phyloP scores from a whole-genome alignment of 1,140 invertebrate genomes.

The Macrobrachium rosenbergii region DNA sequence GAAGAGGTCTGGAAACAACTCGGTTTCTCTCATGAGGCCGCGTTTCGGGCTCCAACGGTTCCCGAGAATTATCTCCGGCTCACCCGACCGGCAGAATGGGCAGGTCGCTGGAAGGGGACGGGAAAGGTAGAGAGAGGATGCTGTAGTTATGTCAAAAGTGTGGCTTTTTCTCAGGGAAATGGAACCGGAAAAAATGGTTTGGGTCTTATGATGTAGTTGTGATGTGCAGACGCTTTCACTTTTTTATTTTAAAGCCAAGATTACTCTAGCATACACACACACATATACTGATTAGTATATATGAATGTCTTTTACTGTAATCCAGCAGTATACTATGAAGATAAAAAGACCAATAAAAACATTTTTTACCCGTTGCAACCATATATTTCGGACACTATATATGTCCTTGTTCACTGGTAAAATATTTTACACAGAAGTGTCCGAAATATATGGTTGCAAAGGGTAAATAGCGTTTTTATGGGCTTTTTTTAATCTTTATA shows the following conservation, averaged over 20 bases:
- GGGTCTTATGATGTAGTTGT: neutral
- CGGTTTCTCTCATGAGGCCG: neutral
- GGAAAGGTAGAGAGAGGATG: neutral
- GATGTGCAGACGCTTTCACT: neutral
- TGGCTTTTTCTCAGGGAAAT: neutral
- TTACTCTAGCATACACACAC: neutral
- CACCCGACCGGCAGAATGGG: slow-evolving; percentile 40
- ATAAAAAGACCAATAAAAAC: too few species aligned
- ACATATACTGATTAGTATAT: neutral
- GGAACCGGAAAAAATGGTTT: neutral
- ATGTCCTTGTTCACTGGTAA: too few species aligned
- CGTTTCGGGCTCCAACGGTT: slow-evolving; percentile 26
- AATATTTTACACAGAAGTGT: too few species aligned
- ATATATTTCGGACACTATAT: too few species aligned
- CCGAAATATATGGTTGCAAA: too few species aligned
- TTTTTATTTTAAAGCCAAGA: neutral
- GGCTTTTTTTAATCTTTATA: too few species aligned
- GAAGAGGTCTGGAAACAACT: slow-evolving; percentile 46
- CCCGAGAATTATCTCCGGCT: slow-evolving; percentile 10
- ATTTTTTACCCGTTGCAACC: too few species aligned
- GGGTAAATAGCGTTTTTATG: too few species aligned
- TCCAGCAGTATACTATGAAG: too few species aligned
- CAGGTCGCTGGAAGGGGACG: slow-evolving; percentile 22
- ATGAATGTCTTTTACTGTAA: too few species aligned
- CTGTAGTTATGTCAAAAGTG: neutral